A percentile compares a stretch with the other conserved stretches of the same genome.
Evolutionary conservation across 1,140 invertebrate genomes (phyloP).

Genomic region (Frieseomelitta varia): DNA sequence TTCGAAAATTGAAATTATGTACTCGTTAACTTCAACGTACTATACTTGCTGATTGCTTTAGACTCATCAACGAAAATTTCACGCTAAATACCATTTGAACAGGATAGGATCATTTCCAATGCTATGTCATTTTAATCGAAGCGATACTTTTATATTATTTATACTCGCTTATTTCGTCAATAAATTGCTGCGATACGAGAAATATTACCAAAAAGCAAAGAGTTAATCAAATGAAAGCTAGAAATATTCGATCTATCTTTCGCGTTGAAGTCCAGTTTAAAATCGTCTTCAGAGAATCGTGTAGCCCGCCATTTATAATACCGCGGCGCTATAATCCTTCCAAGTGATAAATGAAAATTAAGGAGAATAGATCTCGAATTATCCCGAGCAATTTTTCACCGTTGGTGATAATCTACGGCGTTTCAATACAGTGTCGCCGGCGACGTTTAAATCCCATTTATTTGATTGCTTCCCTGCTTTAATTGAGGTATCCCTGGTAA

Average conservation of each 20-base stretch:
- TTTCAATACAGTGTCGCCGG: conserved; percentile 39
- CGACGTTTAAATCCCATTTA: conserved; percentile 70
- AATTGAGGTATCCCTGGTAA: conserved; percentile 58
- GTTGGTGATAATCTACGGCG: not conserved
- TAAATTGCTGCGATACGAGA: no score
- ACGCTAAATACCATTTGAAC: no score
- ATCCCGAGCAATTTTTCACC: not conserved
- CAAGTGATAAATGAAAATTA: not conserved
- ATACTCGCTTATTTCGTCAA: no score
- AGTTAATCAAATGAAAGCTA: no score
- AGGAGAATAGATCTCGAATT: not conserved
- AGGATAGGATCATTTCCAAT: no score
- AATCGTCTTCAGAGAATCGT: not conserved
- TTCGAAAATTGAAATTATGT: no score
- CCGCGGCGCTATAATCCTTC: not conserved
- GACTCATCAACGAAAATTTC: no score
- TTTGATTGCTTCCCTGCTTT: conserved; percentile 67
- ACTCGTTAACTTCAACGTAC: no score
- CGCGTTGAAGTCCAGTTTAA: not conserved
- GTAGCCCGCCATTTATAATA: not conserved
- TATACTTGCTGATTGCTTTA: no score
- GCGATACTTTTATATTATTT: no score
- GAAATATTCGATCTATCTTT: not conserved
- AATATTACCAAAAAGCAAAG: no score
- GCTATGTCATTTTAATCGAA: no score